These are phyloP conservation scores for Frankliniella fusca DNA, from an alignment of 2,888 invertebrate species.

Conservation along the genomic window DNA sequence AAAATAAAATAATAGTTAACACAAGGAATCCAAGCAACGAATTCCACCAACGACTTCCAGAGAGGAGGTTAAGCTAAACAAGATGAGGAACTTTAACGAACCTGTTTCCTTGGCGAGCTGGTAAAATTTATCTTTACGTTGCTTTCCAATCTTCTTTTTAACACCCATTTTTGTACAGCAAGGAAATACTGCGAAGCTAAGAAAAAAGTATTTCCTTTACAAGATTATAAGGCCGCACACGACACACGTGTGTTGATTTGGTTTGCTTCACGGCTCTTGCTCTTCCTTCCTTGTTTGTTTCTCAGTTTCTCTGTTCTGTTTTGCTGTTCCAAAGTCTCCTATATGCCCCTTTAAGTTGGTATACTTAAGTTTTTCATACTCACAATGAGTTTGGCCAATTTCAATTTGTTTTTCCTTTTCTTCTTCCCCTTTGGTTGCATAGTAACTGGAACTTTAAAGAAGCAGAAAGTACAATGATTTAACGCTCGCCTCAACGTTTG, in stretches of 20 bases:
- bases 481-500: background rate
- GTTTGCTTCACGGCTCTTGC: background rate
- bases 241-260: background rate
- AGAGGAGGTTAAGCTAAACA: background rate
- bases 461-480: constrained; percentile 5
- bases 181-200: background rate
- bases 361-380: too few species aligned
- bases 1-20: background rate
- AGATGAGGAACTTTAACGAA: constrained; percentile 47
- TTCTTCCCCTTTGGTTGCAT: background rate
- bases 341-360: background rate
- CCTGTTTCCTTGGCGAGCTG: constrained; percentile 98
- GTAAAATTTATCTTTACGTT: constrained; percentile 97
- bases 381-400: too few species aligned
- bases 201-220: too few species aligned
- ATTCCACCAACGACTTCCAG: background rate
- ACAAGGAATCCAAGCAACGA: constrained; percentile 29
- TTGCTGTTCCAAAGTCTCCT: background rate
- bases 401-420: too few species aligned
- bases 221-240: too few species aligned
- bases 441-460: constrained; percentile 4
- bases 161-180: constrained; percentile 72
- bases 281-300: too few species aligned
- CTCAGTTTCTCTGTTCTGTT: too few species aligned
- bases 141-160: constrained; percentile 95